phyloP scores from a whole-genome alignment of 2,888 invertebrate genomes.

The Protophormia terraenovae region DNA sequence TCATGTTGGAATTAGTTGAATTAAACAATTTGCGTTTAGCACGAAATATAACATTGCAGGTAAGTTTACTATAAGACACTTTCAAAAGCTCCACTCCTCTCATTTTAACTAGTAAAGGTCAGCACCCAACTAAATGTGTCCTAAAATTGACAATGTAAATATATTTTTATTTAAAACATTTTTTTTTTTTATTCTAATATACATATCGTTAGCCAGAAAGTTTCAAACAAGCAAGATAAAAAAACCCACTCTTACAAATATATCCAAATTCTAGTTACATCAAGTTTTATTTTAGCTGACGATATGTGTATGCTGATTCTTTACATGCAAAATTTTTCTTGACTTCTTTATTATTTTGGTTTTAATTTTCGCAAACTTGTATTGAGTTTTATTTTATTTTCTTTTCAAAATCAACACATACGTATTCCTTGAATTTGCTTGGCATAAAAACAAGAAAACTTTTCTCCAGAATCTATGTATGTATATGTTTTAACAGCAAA shows the following conservation, averaged over 20 bases:
- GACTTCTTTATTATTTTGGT: constrained; percentile 7
- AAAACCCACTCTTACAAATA: too few species aligned
- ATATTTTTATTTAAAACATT: too few species aligned
- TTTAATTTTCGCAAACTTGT: neutral
- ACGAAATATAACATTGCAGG: constrained; percentile 79
- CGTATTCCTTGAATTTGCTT: neutral
- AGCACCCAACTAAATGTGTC: neutral
- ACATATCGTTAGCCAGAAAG: too few species aligned
- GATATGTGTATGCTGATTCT: neutral
- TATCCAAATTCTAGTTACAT: too few species aligned
- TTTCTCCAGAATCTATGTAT: neutral
- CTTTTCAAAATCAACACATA: neutral
- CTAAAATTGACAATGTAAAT: too few species aligned
- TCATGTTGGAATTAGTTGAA: constrained; percentile 90
- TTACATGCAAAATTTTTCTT: constrained; percentile 12
- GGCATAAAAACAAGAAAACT: constrained; percentile 1
- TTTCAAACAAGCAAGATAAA: too few species aligned
- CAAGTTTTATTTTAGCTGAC: too few species aligned
- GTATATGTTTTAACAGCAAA: constrained; percentile 31
- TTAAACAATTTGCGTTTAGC: constrained; percentile 84
- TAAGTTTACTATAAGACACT: constrained; percentile 71
- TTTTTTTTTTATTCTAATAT: too few species aligned
- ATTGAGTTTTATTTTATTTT: neutral
- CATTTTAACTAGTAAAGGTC: too few species aligned
- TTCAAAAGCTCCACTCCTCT: neutral